Evolutionary conservation across 2,888 invertebrate genomes (phyloP).

Genomic region (Ormyrus rosae): DNA sequence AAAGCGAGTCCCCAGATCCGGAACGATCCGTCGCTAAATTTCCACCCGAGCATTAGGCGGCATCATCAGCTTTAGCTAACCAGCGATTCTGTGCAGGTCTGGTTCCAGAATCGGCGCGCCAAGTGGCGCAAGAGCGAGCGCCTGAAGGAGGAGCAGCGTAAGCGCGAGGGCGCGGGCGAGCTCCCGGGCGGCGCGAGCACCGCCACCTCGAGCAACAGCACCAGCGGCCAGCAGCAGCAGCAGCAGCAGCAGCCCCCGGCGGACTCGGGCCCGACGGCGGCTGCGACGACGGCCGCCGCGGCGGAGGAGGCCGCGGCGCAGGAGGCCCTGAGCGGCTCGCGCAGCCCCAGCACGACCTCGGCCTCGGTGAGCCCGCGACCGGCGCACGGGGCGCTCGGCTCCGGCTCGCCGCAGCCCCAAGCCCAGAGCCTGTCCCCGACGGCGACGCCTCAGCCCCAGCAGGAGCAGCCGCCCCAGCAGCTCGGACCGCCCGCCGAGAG

Average conservation of each 20-base stretch:
- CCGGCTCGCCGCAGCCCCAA: constrained; percentile 74
- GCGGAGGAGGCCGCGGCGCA: constrained; percentile 59
- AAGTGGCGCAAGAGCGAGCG: constrained; percentile 96
- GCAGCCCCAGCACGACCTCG: constrained; percentile 74
- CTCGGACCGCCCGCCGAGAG: constrained; percentile 70
- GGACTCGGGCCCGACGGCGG: constrained; percentile 59
- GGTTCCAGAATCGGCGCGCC: constrained; percentile 94
- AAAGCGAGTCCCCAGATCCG: too few relatives aligned
- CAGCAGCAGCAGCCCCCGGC: constrained; percentile 45
- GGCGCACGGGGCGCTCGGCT: constrained; percentile 77
- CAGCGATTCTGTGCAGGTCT: constrained; percentile 81
- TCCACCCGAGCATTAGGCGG: too few relatives aligned
- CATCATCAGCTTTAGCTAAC: too few relatives aligned
- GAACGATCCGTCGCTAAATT: too few relatives aligned
- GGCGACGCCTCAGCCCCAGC: constrained; percentile 58
- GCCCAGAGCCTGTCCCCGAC: constrained; percentile 72
- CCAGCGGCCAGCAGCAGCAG: constrained; percentile 37
- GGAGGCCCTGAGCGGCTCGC: constrained; percentile 68
- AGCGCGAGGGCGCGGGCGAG: constrained; percentile 81
- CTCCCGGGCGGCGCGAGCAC: constrained; percentile 62
- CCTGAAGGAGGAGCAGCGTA: constrained; percentile 92
- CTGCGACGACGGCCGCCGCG: constrained; percentile 5
- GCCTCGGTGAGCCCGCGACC: constrained; percentile 74
- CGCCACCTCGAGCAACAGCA: constrained; percentile 59
- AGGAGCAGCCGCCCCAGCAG: constrained; percentile 64